A percentile compares a stretch with the other conserved stretches of the same genome.
Conservation (phyloP, 1,140 invertebrate genomes). For the Maconellicoccus hirsutus region DNA sequence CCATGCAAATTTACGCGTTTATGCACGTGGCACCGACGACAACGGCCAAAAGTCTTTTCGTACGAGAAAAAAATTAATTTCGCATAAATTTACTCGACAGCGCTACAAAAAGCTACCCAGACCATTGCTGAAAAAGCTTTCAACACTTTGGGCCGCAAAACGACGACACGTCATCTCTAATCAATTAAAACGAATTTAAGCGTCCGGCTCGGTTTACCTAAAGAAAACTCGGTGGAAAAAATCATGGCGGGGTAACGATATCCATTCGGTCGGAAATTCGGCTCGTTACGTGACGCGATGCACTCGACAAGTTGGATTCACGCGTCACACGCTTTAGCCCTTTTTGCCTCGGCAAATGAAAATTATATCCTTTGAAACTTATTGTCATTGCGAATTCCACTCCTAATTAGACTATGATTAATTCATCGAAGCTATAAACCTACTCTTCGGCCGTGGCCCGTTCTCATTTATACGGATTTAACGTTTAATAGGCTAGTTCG, state of each 20-base stretch:
- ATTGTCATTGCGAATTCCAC: conserved; percentile 3
- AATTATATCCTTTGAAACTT: conserved; percentile 9
- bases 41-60: too few relatives aligned
- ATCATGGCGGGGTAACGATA: not conserved
- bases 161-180: not conserved
- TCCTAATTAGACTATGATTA: conserved; percentile 9
- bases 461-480: conserved; percentile 1
- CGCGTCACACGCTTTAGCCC: not conserved
- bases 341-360: not conserved
- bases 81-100: too few relatives aligned
- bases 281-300: not conserved
- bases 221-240: not conserved
- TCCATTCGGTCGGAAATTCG: not conserved
- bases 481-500: not conserved
- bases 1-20: too few relatives aligned
- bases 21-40: too few relatives aligned
- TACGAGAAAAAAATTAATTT: too few relatives aligned
- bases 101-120: too few relatives aligned
- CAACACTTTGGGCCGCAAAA: too few relatives aligned
- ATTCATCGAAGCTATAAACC: conserved; percentile 2
- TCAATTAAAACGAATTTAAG: not conserved
- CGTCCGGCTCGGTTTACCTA: not conserved
- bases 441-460: not conserved
- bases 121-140: too few relatives aligned
- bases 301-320: not conserved